Conservation (phyloP, 2,113 vertebrate species). For the Coturnix japonica region DNA sequence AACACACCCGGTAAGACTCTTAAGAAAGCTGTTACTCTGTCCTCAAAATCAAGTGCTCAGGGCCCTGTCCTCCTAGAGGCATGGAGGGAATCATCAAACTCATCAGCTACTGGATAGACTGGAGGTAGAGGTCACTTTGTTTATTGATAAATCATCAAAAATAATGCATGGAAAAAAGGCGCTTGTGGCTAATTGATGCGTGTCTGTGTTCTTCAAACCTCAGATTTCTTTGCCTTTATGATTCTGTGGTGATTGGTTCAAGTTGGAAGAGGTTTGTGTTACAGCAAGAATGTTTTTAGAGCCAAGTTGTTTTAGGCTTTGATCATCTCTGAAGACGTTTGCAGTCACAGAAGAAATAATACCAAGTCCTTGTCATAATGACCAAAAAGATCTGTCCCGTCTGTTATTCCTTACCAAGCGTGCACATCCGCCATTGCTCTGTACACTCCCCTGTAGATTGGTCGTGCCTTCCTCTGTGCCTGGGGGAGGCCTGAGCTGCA, state of each 20-base stretch:
- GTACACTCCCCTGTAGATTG: not conserved
- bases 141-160: slow-evolving; percentile 37
- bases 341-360: not conserved
- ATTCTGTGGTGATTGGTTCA: not conserved
- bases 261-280: not conserved
- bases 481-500: not conserved
- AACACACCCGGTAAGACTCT: not conserved
- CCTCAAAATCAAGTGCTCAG: slow-evolving; percentile 8
- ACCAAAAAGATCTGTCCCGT: not conserved
- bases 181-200: not conserved
- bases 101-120: not conserved
- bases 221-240: not conserved
- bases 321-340: not conserved
- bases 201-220: not conserved
- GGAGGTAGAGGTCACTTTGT: not conserved
- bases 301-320: not conserved
- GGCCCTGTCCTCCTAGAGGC: not conserved
- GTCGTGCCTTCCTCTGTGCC: not conserved
- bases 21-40: not conserved
- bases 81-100: not conserved
- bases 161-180: not conserved
- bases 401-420: not conserved
- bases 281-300: not conserved
- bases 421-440: fast-evolving
- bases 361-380: not conserved